phyloP scores from a whole-genome alignment of 2,888 invertebrate genomes.

The Hipparchia semele region DNA sequence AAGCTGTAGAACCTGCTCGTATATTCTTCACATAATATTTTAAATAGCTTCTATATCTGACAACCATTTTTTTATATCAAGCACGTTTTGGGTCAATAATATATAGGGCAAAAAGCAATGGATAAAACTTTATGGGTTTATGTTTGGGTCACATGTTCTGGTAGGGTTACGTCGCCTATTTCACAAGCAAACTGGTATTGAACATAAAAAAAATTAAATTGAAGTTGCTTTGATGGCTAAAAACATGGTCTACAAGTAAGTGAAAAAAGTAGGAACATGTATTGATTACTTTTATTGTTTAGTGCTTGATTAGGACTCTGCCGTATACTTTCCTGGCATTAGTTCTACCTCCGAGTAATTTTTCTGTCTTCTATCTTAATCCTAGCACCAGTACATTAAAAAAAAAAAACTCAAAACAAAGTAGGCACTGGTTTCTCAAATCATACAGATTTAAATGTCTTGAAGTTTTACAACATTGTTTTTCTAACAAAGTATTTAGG shows the following conservation, averaged over 20 bases:
- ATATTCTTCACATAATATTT: conserved; percentile 11
- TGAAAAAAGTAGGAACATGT: conserved; percentile 22
- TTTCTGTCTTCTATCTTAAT: neutral
- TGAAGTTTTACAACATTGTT: neutral
- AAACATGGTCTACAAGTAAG: neutral
- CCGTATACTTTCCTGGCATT: neutral
- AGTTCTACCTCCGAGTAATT: neutral
- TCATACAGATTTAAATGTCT: neutral
- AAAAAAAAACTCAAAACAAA: neutral
- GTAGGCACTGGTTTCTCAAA: neutral
- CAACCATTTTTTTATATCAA: conserved; percentile 10
- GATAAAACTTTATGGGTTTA: neutral
- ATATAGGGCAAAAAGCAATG: neutral
- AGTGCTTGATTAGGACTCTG: neutral
- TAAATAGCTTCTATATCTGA: conserved; percentile 16
- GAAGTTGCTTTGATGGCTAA: too few relatives aligned
- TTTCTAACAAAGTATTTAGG: neutral
- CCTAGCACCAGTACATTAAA: neutral
- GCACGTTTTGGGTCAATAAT: neutral
- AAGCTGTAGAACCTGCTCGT: conserved; percentile 36
- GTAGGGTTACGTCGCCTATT: conserved; percentile 1
- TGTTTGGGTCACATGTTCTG: neutral
- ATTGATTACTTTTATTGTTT: conserved; percentile 6
- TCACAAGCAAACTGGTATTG: too few relatives aligned
- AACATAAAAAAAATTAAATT: too few relatives aligned